Base-by-base conservation (phyloP, 1,140 invertebrate genomes). In the Cylas formicarius region DNA sequence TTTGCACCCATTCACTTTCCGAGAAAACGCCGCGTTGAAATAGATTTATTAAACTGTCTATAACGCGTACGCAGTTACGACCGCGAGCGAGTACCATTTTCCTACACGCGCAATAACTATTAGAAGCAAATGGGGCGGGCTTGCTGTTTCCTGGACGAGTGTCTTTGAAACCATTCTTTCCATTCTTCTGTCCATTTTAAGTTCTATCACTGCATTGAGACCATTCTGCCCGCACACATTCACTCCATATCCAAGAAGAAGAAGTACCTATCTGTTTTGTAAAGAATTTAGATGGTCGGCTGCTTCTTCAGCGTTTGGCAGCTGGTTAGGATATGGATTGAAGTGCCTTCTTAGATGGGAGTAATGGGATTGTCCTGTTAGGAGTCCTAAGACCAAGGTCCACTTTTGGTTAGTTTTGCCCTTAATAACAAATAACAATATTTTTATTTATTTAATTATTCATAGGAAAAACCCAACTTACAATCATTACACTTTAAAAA, bases 1-100 rank as follows among this genome's bases (percentile, higher is more conserved):
- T n/a, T 48, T 43, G 46, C 38, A 42, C 46, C 43, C 32, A 40
- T 48, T 42, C 35, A 26, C 34, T 35, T 48, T 48, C 46, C 35
- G 19, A 34, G 39, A 48, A 48, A 33, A 19, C 27, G 14, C 13
- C 16, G 18, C 13, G 13, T 13, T 48, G 20, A 48, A 48, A 48
- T 43, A 36, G 40, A 48, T 42, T 48, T 48, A 42, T 37, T 48
- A 21, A 47, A 33, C 39, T 21, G 44, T 47, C 36, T 22, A 21
- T n/a, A 26, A n/a, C n/a, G n/a, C 23, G n/a, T 24, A 23, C 8
- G 8, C 23, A 19, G 19, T 16, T 35, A 23, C 24, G 16, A n/a
- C 14, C 41, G 20, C 34, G 29, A 37, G 28, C 32, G 13, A 17
- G 17, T 20, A 26, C 19, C n/a, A 26, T 18, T 42, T 22, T 14